phyloP scores from a whole-genome alignment of 1,140 invertebrate genomes.

The Schlechtendalia chinensis region DNA sequence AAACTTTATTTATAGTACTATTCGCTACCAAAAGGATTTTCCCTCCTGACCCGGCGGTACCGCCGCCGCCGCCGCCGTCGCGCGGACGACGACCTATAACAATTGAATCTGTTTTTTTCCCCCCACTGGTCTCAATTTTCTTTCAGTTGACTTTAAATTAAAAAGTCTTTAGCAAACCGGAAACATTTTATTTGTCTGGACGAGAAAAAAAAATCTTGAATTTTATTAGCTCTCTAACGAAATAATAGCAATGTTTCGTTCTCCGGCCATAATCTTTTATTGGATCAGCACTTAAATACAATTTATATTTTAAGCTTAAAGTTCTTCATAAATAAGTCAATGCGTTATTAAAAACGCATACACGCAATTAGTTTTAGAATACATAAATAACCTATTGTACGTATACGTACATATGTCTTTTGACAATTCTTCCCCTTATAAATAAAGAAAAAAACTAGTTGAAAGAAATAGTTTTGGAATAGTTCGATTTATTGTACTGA shows the following conservation, averaged over 20 bases:
- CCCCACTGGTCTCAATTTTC: constrained; percentile 1
- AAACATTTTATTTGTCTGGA: constrained; percentile 40
- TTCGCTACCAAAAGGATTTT: constrained; percentile 26
- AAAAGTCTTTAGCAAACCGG: constrained; percentile 41
- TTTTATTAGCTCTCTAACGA: constrained; percentile 25
- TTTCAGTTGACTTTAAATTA: constrained; percentile 42
- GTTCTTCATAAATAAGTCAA: background rate
- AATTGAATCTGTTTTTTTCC: constrained; percentile 25
- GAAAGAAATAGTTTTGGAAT: too few relatives aligned
- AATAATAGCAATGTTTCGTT: constrained; percentile 30
- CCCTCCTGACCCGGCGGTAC: background rate
- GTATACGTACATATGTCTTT: background rate
- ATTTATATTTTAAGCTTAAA: background rate
- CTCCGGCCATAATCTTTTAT: background rate
- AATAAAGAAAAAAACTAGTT: too few relatives aligned
- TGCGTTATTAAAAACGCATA: background rate
- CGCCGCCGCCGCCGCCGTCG: too few relatives aligned
- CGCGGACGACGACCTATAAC: background rate
- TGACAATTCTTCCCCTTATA: background rate
- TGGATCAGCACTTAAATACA: constrained; percentile 8
- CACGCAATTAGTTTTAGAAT: background rate
- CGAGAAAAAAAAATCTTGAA: constrained; percentile 31
- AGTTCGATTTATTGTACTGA: too few relatives aligned
- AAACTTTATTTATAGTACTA: constrained; percentile 42
- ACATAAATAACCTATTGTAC: too few relatives aligned